Base-by-base conservation (phyloP, 1,140 invertebrate genomes). In the Drosophila serrata region DNA sequence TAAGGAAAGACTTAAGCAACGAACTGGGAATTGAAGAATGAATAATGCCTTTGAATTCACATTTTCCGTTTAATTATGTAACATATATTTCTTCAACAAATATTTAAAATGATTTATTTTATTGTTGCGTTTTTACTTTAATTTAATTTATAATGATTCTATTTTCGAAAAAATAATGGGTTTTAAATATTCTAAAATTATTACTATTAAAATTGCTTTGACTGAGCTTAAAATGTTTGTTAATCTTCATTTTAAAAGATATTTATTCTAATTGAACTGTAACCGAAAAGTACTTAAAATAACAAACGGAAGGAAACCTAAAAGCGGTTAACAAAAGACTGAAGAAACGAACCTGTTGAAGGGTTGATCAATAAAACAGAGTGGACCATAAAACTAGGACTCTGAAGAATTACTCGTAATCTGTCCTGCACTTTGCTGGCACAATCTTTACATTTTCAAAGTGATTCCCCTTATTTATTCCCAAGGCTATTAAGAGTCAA, bases 1-100 rank as follows among this genome's bases (percentile, higher is more conserved):
- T 19, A 58, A 39, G 12, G 22, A 78, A 76, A 17, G 31, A 61
- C 46, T 59, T 0, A 13, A 68, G 31, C 15, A 13, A 59, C 60
- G 27, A 59, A 63, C 60, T 40, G 40, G 53, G 11, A 58, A 40
- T 40, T 29, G 9, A 49, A 31, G 0, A 31, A 12, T 12, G 0
- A 11, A 1, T 6, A n/a, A n/a, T n/a, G n/a, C n/a, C n/a, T n/a
- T n/a, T n/a, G n/a, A n/a, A n/a, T 7, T 49, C 4, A 31, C 1
- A 3, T n/a, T 31, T 15, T 15, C 6, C 3, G 6, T 49, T 1
- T 3, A 49, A 46, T 12, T 9, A 5, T 11, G 1, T n/a, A 5
- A 4, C 3, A 17, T 3, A 1, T 12, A 31, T 31, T 6, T 19
- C 5, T 12, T 12, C 4, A 19, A 22, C 13, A 22, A 3, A 13